Evolutionary conservation across 1,140 invertebrate genomes (phyloP), one percentile per base, ranked within the genome.

Genomic region (Papilio polytes): DNA sequence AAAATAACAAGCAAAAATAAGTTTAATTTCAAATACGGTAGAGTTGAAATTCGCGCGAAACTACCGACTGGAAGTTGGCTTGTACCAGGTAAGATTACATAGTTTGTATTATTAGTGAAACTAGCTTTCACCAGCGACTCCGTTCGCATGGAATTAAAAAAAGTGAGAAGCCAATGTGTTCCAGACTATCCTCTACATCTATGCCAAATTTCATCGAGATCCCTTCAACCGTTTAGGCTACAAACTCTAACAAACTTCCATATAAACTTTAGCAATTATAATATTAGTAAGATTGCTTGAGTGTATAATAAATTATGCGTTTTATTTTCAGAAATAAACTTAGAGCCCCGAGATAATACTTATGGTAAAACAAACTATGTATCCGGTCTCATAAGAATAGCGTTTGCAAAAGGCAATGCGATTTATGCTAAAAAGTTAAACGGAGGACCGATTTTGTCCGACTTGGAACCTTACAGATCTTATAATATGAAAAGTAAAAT

Each of bases 61-160:
- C 90, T 97, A 87, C 97, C 97, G 0, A 90, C 92, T 84, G 97
- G 97, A 56, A 96, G 97, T 88, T 98, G 97, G 97, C 82, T 97
- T 1, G 97, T 97, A 95, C 97, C 97, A 89, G 96, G 96, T 84
- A 82, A 70, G 20, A 31, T 31, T 41, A 41, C 36, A 41, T 41
- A 41, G 36, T 4, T 48, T 48, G 31, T 36, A 3, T 36, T 36
- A 36, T 36, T 36, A 36, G 4, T 36, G 3, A 4, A 36, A 36
- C 31, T 36, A 36, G 31, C 31, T 36, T 36, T 36, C 31, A 36
- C 31, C 31, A 2, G 31, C 31, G 31, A 36, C 4, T 36, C 31
- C 31, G 31, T 36, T 36, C 31, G 3, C 4, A 36, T 36, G 3
- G 31, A 36, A 36, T 36, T 36, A 36, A 36, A 36, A 36, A 36